phyloP scores from a whole-genome alignment of 2,797 vertebrate genomes.

The Crypturellus tataupa region DNA sequence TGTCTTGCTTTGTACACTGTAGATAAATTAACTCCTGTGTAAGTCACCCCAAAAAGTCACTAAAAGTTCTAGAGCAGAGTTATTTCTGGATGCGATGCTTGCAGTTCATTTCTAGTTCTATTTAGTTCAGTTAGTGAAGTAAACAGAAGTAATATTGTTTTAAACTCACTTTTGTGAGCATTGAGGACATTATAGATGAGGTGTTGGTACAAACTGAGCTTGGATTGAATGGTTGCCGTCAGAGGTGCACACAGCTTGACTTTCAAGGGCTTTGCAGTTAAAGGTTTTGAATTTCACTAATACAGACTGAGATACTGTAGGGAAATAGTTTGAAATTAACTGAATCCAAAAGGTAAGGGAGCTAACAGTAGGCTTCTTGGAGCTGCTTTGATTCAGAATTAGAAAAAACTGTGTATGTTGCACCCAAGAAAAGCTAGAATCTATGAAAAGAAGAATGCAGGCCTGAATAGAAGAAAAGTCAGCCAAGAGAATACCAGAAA shows the following conservation, averaged over 20 bases:
- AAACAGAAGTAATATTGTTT: neutral
- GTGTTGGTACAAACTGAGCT: neutral
- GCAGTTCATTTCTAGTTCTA: neutral
- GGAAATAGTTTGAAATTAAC: neutral
- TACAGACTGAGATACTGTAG: neutral
- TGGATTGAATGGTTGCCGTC: neutral
- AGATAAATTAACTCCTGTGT: neutral
- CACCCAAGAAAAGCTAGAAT: neutral
- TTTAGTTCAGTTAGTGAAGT: neutral
- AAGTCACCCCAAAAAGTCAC: neutral
- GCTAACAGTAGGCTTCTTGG: neutral
- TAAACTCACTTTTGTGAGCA: neutral
- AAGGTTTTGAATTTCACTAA: conserved; percentile 20
- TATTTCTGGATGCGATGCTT: neutral
- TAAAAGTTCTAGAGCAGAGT: neutral
- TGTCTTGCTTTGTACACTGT: neutral
- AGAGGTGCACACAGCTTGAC: neutral
- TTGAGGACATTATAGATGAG: neutral
- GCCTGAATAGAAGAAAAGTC: neutral
- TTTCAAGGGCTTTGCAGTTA: neutral
- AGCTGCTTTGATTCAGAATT: conserved; percentile 19
- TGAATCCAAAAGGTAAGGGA: conserved; percentile 4
- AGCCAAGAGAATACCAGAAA: neutral
- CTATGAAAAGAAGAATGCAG: neutral
- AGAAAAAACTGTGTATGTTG: neutral